A percentile compares a stretch with the other conserved stretches of the same genome.
Conservation (phyloP, 2,888 invertebrate genomes). For the Caenorhabditis zanzibari region DNA sequence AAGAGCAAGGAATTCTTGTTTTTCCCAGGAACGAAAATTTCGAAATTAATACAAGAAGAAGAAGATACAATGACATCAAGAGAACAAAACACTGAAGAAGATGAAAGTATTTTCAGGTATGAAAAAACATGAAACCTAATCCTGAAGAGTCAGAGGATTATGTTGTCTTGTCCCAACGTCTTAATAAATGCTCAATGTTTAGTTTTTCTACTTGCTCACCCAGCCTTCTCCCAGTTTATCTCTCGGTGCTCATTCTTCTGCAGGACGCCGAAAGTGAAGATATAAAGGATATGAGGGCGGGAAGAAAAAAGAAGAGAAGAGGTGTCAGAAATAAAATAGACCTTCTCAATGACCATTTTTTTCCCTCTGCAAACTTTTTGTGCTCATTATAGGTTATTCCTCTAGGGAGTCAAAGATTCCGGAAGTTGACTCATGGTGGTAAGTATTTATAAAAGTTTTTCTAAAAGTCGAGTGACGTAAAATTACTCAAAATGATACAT, state of each 20-base stretch:
- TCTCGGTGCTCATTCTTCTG: constrained; percentile 9
- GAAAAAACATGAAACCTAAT: constrained; percentile 33
- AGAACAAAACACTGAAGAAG: background rate
- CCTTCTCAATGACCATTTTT: background rate
- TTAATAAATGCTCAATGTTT: constrained; percentile 39
- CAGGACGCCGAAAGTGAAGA: constrained; percentile 1
- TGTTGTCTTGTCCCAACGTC: constrained; percentile 30
- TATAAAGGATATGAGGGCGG: constrained; percentile 7
- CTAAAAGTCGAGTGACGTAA: constrained; percentile 19
- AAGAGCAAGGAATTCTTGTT: constrained; percentile 3
- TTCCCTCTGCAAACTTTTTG: background rate
- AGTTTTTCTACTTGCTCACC: constrained; percentile 1
- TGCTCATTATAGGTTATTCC: constrained; percentile 35
- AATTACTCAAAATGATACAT: constrained; percentile 2
- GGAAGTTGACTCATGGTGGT: constrained; percentile 20
- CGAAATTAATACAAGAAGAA: background rate
- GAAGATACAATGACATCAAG: background rate
- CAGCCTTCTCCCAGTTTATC: background rate
- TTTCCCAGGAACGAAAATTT: constrained; percentile 1
- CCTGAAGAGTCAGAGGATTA: constrained; percentile 26
- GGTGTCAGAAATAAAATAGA: constrained; percentile 22
- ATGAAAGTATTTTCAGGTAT: constrained; percentile 29
- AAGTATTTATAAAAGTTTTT: constrained; percentile 1
- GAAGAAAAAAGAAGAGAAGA: background rate
- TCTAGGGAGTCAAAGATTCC: constrained; percentile 20